Base-by-base conservation (phyloP, 2,797 vertebrate species). In the Lepus oiostolus region DNA sequence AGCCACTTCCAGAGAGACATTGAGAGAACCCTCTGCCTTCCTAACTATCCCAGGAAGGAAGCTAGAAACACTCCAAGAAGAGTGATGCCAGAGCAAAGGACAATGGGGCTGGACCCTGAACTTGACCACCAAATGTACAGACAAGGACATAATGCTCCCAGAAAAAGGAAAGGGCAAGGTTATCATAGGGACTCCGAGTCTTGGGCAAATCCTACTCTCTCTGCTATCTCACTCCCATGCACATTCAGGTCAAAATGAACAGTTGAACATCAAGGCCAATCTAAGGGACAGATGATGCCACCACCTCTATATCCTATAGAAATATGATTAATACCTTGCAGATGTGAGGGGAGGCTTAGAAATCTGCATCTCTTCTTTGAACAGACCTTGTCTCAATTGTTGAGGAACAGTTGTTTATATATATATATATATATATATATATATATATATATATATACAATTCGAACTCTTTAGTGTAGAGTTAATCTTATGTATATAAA, bases 1-100 rank as follows among this genome's bases (percentile, higher is more conserved):
- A 58, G 82, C 28, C 54, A 91, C 24, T 93, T 95, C 14, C 63
- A 88, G 12, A 88, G 47, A 76, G 62, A n/a, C 42, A 47, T 30
- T 81, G 68, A 93, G 17, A 91, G 8, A 8, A 42, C 13, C 54
- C 65, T 12, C 63, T 75, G 1, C 32, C 54, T 93, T 93, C 24
- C 72, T 75, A 75, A 47, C 58, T 71, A 88, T 95, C 62, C 28
- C 32, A 84, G 4, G 79, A 90, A 88, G 30, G 24, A 75, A 12
- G 28, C 28, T 71, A 72, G 47, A 82, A 79, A 17, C 9, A 42
- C 38, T 67, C 71, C 62, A 47, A 81, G 22, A 90, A 83, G 30
- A 58, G 70, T 63, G 5, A 38, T 70, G 32, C 26, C 67, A 88
- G 24, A 91, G 42, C 13, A 87, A 93, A 75, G 32, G 68, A 93